Conservation (phyloP, 2,888 invertebrate species). For the Noctua janthina region DNA sequence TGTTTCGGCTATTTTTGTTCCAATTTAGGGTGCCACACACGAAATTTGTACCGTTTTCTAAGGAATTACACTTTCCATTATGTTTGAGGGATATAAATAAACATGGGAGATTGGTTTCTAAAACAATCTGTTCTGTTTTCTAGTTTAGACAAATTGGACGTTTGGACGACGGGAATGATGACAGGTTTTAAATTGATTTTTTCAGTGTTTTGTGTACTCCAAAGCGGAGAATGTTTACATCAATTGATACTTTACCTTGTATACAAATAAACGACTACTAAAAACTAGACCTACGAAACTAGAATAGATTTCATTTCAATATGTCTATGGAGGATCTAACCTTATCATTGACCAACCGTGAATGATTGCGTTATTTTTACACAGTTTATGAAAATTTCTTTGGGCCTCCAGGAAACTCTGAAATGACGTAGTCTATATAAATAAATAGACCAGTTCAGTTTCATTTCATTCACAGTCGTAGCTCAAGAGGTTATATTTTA, state of each 20-base stretch:
- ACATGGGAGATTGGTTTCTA: slow-evolving; percentile 60
- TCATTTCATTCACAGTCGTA: slow-evolving; percentile 34
- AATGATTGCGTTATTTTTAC: slow-evolving; percentile 8
- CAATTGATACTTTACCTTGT: not conserved
- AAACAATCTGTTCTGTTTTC: slow-evolving; percentile 47
- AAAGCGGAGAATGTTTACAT: not conserved
- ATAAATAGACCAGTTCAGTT: slow-evolving; percentile 27
- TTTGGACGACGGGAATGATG: slow-evolving; percentile 17
- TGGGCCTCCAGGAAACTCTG: slow-evolving; percentile 11
- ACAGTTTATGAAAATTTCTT: not conserved
- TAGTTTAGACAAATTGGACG: slow-evolving; percentile 52
- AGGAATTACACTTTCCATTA: slow-evolving; percentile 63
- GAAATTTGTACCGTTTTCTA: slow-evolving; percentile 65
- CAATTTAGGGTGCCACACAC: slow-evolving; percentile 72
- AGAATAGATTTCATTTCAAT: not conserved
- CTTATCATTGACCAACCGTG: not conserved
- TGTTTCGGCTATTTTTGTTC: slow-evolving; percentile 79
- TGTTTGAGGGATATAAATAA: slow-evolving; percentile 58
- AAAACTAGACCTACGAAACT: not conserved
- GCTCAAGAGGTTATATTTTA: slow-evolving; percentile 57
- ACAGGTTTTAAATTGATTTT: slow-evolving; percentile 28
- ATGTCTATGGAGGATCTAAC: not conserved
- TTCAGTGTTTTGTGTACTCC: not conserved
- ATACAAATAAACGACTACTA: not conserved
- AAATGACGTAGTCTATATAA: slow-evolving; percentile 12